Conservation (phyloP, 2,113 vertebrate genomes). For the Vulpes vulpes region DNA sequence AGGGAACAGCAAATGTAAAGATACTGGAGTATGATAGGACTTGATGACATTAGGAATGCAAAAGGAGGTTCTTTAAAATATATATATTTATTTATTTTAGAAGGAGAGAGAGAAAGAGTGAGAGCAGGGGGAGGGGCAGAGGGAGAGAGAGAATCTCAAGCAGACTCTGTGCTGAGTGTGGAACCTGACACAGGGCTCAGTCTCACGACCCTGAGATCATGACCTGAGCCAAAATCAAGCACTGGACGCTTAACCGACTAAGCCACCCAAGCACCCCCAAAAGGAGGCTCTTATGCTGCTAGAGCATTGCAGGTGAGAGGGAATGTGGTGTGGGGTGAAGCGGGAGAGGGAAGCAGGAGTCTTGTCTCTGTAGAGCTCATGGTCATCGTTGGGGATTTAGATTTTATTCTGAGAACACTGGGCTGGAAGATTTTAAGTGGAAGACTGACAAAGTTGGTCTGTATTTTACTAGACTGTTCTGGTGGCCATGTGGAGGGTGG, state of each 20-base stretch:
- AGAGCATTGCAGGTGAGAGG: rapidly evolving
- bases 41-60: neutral
- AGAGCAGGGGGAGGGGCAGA: neutral
- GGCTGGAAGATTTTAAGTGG: neutral
- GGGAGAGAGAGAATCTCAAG: neutral
- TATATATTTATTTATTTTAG: neutral
- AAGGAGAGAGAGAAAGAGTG: neutral
- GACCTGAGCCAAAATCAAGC: neutral
- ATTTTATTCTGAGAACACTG: neutral
- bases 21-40: neutral
- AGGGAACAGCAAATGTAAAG: neutral
- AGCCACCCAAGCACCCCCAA: neutral
- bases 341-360: neutral
- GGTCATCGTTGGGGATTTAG: neutral
- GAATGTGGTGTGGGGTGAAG: neutral
- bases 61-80: neutral
- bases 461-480: neutral
- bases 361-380: neutral
- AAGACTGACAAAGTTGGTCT: neutral
- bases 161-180: neutral
- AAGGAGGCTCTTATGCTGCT: neutral
- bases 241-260: neutral
- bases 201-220: neutral
- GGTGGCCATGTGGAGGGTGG: neutral
- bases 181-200: neutral